Evolutionary conservation across 1,140 invertebrate species (phyloP).

Genomic region (Thereuonema tuberculata): DNA sequence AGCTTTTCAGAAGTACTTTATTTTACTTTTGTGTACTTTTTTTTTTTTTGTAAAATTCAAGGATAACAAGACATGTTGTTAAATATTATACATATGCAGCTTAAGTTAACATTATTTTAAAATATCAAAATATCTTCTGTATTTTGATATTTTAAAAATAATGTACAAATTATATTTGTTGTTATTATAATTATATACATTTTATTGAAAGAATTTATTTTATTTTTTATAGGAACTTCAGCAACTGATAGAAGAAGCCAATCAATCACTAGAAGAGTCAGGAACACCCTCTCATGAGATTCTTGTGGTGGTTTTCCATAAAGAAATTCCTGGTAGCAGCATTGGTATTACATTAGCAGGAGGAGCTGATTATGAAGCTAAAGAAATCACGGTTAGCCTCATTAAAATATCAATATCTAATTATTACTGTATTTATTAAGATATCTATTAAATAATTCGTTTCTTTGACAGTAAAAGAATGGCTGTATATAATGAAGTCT

Average conservation of each 20-base stretch:
- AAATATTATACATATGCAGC: neutral
- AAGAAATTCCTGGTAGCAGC: conserved; percentile 49
- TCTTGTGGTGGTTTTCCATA: conserved; percentile 43
- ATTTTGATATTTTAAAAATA: neutral
- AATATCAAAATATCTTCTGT: neutral
- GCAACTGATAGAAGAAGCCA: conserved; percentile 46
- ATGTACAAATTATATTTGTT: neutral
- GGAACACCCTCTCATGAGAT: conserved; percentile 39
- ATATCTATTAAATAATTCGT: too few relatives aligned
- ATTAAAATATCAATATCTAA: too few relatives aligned
- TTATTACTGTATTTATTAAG: too few relatives aligned
- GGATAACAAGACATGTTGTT: neutral
- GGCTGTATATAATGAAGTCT: too few relatives aligned
- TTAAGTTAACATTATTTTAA: neutral
- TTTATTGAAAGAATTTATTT: neutral
- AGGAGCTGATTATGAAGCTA: conserved; percentile 73
- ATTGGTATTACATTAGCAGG: conserved; percentile 75
- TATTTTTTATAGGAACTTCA: conserved; percentile 37
- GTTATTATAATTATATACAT: neutral
- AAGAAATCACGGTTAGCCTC: conserved; percentile 72
- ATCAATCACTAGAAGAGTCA: conserved; percentile 42
- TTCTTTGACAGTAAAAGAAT: too few relatives aligned
- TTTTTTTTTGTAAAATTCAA: neutral
- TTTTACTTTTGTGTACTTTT: too few relatives aligned
- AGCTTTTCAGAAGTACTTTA: too few relatives aligned